Conservation (phyloP, 2,888 invertebrate genomes). For the Aleiodes alternator region DNA sequence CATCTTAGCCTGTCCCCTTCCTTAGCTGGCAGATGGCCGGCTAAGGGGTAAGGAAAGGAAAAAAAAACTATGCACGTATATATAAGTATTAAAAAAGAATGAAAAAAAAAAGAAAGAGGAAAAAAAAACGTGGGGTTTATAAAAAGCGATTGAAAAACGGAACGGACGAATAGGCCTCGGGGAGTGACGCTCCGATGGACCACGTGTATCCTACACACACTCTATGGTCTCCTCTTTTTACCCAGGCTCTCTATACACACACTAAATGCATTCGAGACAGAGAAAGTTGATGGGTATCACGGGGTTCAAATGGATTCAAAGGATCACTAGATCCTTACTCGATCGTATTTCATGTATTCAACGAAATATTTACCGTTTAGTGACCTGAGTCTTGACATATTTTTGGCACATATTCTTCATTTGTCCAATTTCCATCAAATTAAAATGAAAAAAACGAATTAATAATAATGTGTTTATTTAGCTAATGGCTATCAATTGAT, state of each 20-base stretch:
- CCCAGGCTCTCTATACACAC: conserved; percentile 39
- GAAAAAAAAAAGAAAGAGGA: conserved; percentile 18
- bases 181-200: conserved; percentile 60
- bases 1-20: conserved; percentile 70
- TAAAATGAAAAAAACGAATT: too few relatives aligned
- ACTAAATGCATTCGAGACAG: conserved; percentile 48
- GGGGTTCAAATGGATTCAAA: conserved; percentile 53
- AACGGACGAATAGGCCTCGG: conserved; percentile 58
- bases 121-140: conserved; percentile 64
- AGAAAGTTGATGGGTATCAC: conserved; percentile 54
- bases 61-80: conserved; percentile 66
- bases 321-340: conserved; percentile 59
- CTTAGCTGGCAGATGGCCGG: conserved; percentile 78
- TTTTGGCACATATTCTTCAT: not conserved
- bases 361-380: conserved; percentile 54
- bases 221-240: conserved; percentile 41
- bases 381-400: conserved; percentile 23
- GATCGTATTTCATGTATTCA: conserved; percentile 74
- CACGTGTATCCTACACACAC: conserved; percentile 67
- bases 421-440: not conserved
- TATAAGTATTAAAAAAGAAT: conserved; percentile 39
- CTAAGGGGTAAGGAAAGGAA: conserved; percentile 75
- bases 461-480: not conserved
- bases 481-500: too few relatives aligned
- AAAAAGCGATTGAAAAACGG: conserved; percentile 72